Conservation (phyloP, 2,113 vertebrate species). For the Rhodinocichla rosea region DNA sequence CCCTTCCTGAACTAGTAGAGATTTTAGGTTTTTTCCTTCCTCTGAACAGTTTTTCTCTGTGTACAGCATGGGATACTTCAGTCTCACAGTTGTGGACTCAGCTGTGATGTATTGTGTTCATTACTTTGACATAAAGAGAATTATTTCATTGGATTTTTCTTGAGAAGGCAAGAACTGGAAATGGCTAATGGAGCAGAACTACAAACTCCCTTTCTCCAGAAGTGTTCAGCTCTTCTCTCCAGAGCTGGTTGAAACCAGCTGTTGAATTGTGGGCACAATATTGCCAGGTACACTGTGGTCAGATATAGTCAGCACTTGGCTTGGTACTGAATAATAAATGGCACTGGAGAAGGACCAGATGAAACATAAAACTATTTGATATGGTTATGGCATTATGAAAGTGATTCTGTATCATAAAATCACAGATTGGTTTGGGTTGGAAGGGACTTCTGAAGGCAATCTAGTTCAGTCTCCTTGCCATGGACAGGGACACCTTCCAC, state of each 20-base stretch:
- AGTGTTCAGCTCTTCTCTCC: not conserved
- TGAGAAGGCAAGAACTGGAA: not conserved
- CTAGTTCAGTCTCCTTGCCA: not conserved
- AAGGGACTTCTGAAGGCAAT: not conserved
- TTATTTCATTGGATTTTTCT: not conserved
- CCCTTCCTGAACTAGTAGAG: not conserved
- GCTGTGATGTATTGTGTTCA: not conserved
- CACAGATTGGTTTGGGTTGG: not conserved
- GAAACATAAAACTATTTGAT: not conserved
- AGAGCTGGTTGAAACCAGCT: not conserved
- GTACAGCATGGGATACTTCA: not conserved
- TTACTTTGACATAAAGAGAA: not conserved
- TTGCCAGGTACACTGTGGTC: not conserved
- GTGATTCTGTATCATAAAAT: not conserved
- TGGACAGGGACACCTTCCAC: not conserved
- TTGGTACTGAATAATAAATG: not conserved
- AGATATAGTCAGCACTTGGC: not conserved
- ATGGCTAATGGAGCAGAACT: not conserved
- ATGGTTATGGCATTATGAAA: not conserved
- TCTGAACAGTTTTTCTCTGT: not conserved
- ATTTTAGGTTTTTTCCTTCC: not conserved
- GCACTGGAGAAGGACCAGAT: not conserved
- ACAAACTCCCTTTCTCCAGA: not conserved
- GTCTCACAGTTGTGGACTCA: not conserved
- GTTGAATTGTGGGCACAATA: not conserved